A percentile compares a stretch with the other conserved stretches of the same genome.
Evolutionary conservation across 2,797 vertebrate genomes (phyloP).

Genomic region (Hydrolagus colliei): DNA sequence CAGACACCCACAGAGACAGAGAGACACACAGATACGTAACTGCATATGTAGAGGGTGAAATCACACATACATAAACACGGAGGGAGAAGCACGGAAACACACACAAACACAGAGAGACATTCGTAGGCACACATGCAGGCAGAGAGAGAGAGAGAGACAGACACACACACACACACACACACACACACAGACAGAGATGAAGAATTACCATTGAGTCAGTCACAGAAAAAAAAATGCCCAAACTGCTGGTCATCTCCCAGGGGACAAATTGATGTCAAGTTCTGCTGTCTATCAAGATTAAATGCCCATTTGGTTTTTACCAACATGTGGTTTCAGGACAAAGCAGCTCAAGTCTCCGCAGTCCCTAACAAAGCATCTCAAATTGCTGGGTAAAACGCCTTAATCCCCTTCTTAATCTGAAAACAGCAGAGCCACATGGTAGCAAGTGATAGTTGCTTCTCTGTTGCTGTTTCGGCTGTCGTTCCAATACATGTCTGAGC

Average conservation of each 20-base stretch:
- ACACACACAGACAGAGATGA: constrained; percentile 29
- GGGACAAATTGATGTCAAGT: constrained; percentile 79
- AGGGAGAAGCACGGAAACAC: too few species aligned
- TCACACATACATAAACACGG: too few species aligned
- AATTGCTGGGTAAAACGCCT: constrained; percentile 68
- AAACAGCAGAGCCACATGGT: constrained; percentile 46
- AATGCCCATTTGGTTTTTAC: constrained; percentile 74
- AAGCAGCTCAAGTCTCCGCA: constrained; percentile 67
- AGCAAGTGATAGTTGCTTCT: constrained; percentile 42
- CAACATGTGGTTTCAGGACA: constrained; percentile 69
- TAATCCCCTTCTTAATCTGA: constrained; percentile 71
- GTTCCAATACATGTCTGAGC: constrained; percentile 37
- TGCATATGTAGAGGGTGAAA: too few species aligned
- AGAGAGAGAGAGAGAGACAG: constrained; percentile 37
- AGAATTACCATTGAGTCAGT: constrained; percentile 36
- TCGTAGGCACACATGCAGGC: neutral
- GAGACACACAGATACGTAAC: too few species aligned
- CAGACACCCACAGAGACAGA: too few species aligned
- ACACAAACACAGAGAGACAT: too few species aligned
- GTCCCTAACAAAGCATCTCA: constrained; percentile 67
- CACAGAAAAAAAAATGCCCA: constrained; percentile 32
- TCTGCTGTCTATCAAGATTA: constrained; percentile 82
- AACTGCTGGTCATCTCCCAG: constrained; percentile 58
- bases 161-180: constrained; percentile 36
- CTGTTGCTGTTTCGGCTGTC: constrained; percentile 39